A percentile compares a stretch with the other conserved stretches of the same genome.
Evolutionary conservation across 2,113 vertebrate species (phyloP).

Genomic region (Donacobius atricapilla): DNA sequence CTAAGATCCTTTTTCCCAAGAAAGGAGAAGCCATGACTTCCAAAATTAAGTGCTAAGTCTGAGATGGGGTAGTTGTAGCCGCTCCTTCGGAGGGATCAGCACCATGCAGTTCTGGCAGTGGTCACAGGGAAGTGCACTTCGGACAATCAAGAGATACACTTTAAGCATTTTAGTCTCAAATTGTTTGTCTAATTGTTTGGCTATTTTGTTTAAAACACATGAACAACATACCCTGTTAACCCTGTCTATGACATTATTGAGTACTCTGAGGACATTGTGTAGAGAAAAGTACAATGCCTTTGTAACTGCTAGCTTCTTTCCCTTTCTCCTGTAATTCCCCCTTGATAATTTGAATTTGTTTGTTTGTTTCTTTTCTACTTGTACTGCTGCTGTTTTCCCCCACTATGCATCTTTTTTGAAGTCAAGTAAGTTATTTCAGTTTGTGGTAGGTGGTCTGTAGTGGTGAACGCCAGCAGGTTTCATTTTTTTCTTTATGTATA

Average conservation of each 20-base stretch:
- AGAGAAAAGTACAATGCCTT: not conserved
- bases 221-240: not conserved
- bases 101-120: not conserved
- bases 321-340: not conserved
- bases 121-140: not conserved
- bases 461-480: not conserved
- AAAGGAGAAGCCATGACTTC: slow-evolving; percentile 3
- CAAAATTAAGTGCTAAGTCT: not conserved
- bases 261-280: not conserved
- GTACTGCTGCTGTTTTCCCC: not conserved
- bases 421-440: not conserved
- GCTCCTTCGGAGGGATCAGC: not conserved
- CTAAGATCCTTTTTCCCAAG: slow-evolving; percentile 20
- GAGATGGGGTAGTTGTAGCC: not conserved
- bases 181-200: slow-evolving; percentile 16
- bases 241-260: not conserved
- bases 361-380: not conserved
- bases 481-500: not conserved
- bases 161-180: not conserved
- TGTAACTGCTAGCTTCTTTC: not conserved
- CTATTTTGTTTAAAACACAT: slow-evolving; percentile 16
- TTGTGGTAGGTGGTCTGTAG: not conserved
- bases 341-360: not conserved
- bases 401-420: not conserved
- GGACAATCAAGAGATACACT: not conserved